Evolutionary conservation across 2,113 vertebrate genomes (phyloP), one percentile per base, ranked within the genome.

Genomic region (Rhineura floridana): DNA sequence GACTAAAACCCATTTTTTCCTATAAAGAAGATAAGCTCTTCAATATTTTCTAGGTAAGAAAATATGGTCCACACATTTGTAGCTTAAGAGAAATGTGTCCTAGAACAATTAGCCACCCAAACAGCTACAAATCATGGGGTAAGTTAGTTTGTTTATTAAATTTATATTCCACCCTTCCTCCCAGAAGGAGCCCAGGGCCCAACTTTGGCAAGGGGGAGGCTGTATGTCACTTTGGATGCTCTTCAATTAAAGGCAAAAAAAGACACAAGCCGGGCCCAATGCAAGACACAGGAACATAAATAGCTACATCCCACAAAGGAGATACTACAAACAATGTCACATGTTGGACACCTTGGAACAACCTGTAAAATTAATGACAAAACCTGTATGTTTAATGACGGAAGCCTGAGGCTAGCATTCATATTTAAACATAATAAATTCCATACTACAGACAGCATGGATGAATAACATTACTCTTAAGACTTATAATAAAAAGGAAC

Each of bases 391-490:
- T 83, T 89, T 46, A 52, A 33, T 62, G 65, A 52, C 0, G 17
- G 78, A 91, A 65, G 1, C 21, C 0, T 0, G 19, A 82, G 0
- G 0, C 9, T 12, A 67, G 1, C 3, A 39, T 78, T 88, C 6
- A 50, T 52, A 75, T 72, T 90, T 89, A 59, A 85, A 70, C 13
- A 59, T 76, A 81, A 0, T 59, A 70, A 10, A 82, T 44, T 89
- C 19, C 80, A 90, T 44, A 78, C 85, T 90, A 44, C 3, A 0
- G 50, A 87, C 28, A 86, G 17, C 12, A 80, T 39, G 17, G 88
- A 28, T 28, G 81, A 78, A 91, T 87, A 90, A 89, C 63, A 92
- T 84, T 23, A 39, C 25, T 48, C 46, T n/a, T 79, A 75, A 4
- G 81, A 87, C 5, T 86, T 21, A 33, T 50, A 1, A 2, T 0